Evolutionary conservation across 2,113 vertebrate species (phyloP), one percentile per base, ranked within the genome.

Genomic region (Pollachius pollachius): DNA sequence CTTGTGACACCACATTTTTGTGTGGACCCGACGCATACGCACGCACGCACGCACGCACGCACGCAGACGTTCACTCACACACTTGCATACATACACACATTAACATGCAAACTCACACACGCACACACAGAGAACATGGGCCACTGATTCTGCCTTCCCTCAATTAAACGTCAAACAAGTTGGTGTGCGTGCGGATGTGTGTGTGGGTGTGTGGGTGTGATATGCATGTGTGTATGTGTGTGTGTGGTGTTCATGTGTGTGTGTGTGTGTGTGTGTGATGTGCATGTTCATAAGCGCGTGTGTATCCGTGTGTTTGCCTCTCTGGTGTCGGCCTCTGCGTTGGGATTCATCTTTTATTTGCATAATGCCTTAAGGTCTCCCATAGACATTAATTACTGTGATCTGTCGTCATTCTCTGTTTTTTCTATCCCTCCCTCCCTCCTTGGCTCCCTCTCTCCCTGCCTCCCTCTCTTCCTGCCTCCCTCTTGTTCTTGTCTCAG

Each of bases 341-440:
- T 82, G 77, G 75, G 78, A 86, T 85, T 80, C 74, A 79, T 69
- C 57, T 77, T 77, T 62, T 79, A 86, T 88, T 89, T 86, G 83
- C 83, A 89, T 86, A 88, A 85, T 27, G 78, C 81, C 82, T 84
- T 82, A 74, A 82, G 85, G 82, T 85, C 73, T 81, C 70, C 74
- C 66, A 82, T 80, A 80, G 78, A 87, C 84, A 87, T 86, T 87
- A 88, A 88, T 88, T 90, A 85, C 67, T 77, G 62, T 75, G 77
- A 82, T 84, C 71, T 73, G 70, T 81, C 34, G 65, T 71, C 67
- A 70, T 73, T 68, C 79, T 68, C 65, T 75, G 79, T 83, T 68
- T 75, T 18, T 41, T 54, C 34, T 6, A 48, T 23, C 12, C 52
- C 69, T 57, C 69, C 57, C 65, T 21, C 59, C 60, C 41, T 52